Evolutionary conservation across 2,797 vertebrate species (phyloP).

Genomic region (Melanotaenia trifasciata): DNA sequence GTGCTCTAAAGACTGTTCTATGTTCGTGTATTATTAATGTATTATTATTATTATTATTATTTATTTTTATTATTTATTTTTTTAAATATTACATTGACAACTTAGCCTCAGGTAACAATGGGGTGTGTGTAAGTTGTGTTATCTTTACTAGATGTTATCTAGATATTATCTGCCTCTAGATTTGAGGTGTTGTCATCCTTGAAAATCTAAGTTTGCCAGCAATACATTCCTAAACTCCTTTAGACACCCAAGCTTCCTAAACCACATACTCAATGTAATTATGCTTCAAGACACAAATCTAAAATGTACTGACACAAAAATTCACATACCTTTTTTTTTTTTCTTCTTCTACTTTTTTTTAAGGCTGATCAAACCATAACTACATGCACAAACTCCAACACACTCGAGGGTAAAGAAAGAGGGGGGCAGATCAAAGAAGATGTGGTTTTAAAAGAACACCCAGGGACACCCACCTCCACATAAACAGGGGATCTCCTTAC

Average conservation of each 20-base stretch:
- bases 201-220: constrained; percentile 21
- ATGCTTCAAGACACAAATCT: constrained; percentile 16
- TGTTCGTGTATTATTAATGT: too few species aligned
- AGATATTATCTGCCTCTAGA: background rate
- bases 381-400: constrained; percentile 21
- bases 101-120: too few species aligned
- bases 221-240: constrained; percentile 29
- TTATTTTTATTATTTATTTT: too few species aligned
- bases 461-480: constrained; percentile 76
- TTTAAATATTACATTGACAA: too few species aligned
- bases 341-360: background rate
- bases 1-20: too few species aligned
- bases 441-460: constrained; percentile 71
- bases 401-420: constrained; percentile 47
- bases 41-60: too few species aligned
- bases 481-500: constrained; percentile 83
- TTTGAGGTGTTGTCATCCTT: background rate
- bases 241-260: constrained; percentile 24
- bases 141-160: too few species aligned
- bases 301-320: constrained; percentile 10
- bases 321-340: constrained; percentile 26
- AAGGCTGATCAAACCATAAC: constrained; percentile 21
- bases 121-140: too few species aligned
- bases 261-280: constrained; percentile 12
- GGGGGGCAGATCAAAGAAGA: constrained; percentile 73